A percentile compares a stretch with the other conserved stretches of the same genome.
phyloP scores from a whole-genome alignment of 2,888 invertebrate species.

The Lochmaea capreae region DNA sequence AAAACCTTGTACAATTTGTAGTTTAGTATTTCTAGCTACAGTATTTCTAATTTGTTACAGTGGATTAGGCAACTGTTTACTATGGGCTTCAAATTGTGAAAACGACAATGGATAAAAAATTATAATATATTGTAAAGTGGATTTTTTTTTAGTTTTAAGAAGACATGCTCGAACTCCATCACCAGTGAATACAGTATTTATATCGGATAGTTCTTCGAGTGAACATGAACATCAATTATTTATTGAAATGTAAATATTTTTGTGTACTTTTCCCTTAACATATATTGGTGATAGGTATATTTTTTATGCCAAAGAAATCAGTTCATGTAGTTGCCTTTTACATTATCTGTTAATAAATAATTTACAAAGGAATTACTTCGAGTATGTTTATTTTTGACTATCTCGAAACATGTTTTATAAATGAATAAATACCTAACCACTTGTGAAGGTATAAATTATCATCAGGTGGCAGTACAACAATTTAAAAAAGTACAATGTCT shows the following conservation, averaged over 20 bases:
- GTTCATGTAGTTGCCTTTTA: conserved; percentile 39
- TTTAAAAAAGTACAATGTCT: too few species aligned
- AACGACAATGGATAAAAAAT: conserved; percentile 65
- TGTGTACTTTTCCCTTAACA: conserved; percentile 38
- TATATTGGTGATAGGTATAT: conserved; percentile 35
- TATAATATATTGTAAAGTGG: conserved; percentile 7
- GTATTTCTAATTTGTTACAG: conserved; percentile 96
- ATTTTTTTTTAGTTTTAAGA: conserved; percentile 38
- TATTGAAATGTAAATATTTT: conserved; percentile 47
- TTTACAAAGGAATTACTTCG: conserved; percentile 4
- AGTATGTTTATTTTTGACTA: background rate
- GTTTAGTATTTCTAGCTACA: conserved; percentile 92
- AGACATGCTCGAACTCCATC: conserved; percentile 34
- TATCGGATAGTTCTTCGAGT: conserved; percentile 35
- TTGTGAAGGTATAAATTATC: background rate
- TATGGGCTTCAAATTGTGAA: conserved; percentile 89
- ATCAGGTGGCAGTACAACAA: too few species aligned
- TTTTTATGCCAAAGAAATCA: conserved; percentile 44
- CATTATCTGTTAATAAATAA: conserved; percentile 34
- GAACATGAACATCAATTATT: conserved; percentile 34
- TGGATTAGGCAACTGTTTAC: conserved; percentile 93
- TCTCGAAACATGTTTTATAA: background rate
- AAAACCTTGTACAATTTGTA: conserved; percentile 98
- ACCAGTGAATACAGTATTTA: conserved; percentile 29
- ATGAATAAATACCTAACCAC: background rate